Evolutionary conservation across 2,888 invertebrate genomes (phyloP).

Genomic region (Noctua fimbriata): DNA sequence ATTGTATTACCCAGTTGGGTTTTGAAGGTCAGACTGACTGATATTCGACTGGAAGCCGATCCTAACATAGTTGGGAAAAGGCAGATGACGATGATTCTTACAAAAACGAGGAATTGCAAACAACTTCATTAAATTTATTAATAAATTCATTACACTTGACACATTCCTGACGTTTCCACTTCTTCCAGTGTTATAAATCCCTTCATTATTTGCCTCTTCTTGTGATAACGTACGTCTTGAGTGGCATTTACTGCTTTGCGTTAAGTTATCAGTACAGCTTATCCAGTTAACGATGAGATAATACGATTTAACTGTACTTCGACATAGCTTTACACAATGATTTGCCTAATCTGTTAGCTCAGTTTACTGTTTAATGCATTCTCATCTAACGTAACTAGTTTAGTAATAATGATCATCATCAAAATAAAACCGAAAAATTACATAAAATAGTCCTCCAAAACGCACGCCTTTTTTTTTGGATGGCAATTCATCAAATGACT

Average conservation of each 20-base stretch:
- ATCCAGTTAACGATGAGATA: constrained; percentile 25
- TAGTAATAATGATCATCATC: neutral
- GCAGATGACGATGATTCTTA: neutral
- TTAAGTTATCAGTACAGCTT: constrained; percentile 14
- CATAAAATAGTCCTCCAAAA: neutral
- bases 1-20: neutral
- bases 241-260: constrained; percentile 20
- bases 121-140: no score
- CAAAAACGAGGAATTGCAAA: neutral
- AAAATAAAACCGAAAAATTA: neutral
- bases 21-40: neutral
- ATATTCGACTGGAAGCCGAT: neutral
- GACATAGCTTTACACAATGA: constrained; percentile 13
- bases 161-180: neutral
- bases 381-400: neutral
- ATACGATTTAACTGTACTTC: neutral
- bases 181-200: neutral
- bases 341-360: constrained; percentile 28
- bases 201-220: neutral
- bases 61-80: neutral
- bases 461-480: neutral
- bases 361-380: constrained; percentile 87
- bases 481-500: no score
- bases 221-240: constrained; percentile 8
- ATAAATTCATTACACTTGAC: no score